Base-by-base conservation (phyloP, 2,888 invertebrate species). In the Acanthosoma haemorrhoidale region DNA sequence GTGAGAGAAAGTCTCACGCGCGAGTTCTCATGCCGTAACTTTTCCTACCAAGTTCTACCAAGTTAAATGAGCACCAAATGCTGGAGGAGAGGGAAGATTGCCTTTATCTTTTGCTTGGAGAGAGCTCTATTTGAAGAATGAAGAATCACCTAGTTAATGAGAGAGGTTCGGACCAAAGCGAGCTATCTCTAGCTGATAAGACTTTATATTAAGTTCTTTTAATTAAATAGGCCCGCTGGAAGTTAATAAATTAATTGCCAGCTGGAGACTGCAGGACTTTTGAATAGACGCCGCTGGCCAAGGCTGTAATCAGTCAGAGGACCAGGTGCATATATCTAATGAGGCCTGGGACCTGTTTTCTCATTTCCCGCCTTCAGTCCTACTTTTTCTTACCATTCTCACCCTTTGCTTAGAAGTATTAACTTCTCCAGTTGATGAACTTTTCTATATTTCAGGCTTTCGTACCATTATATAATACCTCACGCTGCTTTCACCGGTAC, bases 161-260 rank as follows among this genome's bases (percentile, higher is more conserved):
- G 51, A n/a, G 25, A 51, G n/a, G 51, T n/a, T n/a, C n/a, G 25
- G 2, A 13, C 25, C 51, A 25, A n/a, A 6, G 3, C 21, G 21
- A 51, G 25, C 29, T 51, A 51, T 51, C 51, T 25, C 25, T 5
- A n/a, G n/a, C n/a, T 21, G 51, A 51, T 51, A 51, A 51, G 51
- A 6, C 13, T 13, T n/a, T n/a, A n/a, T n/a, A n/a, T 51, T 21
- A 2, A 51, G 51, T 51, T 51, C 51, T 51, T 51, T 51, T 51
- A 51, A 51, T 51, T 51, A 51, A 51, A 51, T 25, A 25, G 51
- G 8, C 5, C 3, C 18, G 51, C 25, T 51, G 25, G 25, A 25
- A 51, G 25, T 51, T 51, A 51, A 51, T 51, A 51, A 51, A 51
- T 51, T 51, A 51, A 25, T 51, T 25, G 51, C 51, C 25, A n/a